Base-by-base conservation (phyloP, 30 jellyfish, hydroid and myxozoan species). In the Pelagia noctiluca region DNA sequence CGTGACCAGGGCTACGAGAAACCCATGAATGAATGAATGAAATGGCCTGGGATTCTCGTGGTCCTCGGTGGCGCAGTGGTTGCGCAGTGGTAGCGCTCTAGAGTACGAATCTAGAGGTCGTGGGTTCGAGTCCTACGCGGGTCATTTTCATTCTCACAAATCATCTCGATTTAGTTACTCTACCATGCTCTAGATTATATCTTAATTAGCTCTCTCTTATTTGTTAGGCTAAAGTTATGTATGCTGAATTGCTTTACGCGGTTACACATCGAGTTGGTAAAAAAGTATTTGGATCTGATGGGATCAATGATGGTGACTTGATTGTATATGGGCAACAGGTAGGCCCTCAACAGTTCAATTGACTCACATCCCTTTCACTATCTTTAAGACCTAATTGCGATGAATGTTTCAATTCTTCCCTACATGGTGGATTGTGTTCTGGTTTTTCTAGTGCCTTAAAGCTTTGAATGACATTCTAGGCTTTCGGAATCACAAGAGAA, bases 251-350 rank as follows among this genome's bases (percentile, higher is more conserved):
- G 33, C 31, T 90, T 19, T 90, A 90, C 63, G 90, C 92, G 0
- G 87, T 83, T 11, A 83, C 72, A 31, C 80, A 90, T 70, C 97
- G 83, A 49, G 89, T 90, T 29, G 97, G 97, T 32, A 83, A 75
- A 37, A 77, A 87, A 46, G 70, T 63, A 52, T 88, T 83, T 23
- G 89, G 96, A 0, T 87, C 71, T 54, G 95, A 90, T 70, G 73
- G 65, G 32, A 64, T 90, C 31, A 90, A 74, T 22, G 96, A 88
- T 64, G 97, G 97, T 19, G 97, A 90, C 22, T 77, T 90, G 26
- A 74, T 65, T 31, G 84, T 86, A 1, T 90, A 90, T 69, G 97
- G 92, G 57, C 89, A 75, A 79, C 67, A 83, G 61, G 97, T 89
- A 74, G 2, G 63, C n/a, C n/a, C n/a, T n/a, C n/a, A n/a, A n/a